Evolutionary conservation across 2,797 vertebrate genomes (phyloP).

Genomic region (Astyanax mexicanus): DNA sequence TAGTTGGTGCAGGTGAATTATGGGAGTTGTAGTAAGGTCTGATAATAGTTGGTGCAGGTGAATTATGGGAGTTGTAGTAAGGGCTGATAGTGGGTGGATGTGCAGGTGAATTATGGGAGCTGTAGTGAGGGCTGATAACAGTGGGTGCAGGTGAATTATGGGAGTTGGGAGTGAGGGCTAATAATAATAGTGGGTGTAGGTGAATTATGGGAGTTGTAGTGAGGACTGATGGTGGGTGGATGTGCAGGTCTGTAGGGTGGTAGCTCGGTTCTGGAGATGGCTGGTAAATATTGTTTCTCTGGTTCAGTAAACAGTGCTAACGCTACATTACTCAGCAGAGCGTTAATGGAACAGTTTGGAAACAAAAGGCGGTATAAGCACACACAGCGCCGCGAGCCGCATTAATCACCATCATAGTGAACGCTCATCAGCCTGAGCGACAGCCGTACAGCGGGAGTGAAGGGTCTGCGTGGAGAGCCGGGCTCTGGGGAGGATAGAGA

Average conservation of each 20-base stretch:
- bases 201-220: no score
- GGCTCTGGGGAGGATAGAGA: slow-evolving; percentile 74
- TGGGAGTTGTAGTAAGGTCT: no score
- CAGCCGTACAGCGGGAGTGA: slow-evolving; percentile 41
- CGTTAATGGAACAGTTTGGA: slow-evolving; percentile 7
- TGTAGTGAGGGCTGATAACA: no score
- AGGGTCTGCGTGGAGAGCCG: slow-evolving; percentile 70
- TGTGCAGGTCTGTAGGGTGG: background rate
- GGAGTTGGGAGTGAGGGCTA: no score
- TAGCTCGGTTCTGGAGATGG: background rate
- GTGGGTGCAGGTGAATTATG: no score
- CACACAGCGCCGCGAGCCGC: slow-evolving; percentile 13
- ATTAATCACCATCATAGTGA: slow-evolving; percentile 57
- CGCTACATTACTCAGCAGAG: slow-evolving; percentile 26
- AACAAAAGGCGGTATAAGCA: slow-evolving; percentile 37
- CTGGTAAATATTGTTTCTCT: background rate
- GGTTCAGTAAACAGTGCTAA: background rate
- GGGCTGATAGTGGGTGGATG: no score
- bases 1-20: no score
- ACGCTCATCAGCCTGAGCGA: slow-evolving; percentile 32
- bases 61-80: no score
- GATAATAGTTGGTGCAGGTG: no score
- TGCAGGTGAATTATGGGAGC: no score
- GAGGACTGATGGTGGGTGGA: no score
- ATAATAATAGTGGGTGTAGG: no score